Percentiles rank a stretch among this genome's conserved stretches.
Conservation (phyloP, 2,113 vertebrate genomes). For the Pygoscelis antarcticus region DNA sequence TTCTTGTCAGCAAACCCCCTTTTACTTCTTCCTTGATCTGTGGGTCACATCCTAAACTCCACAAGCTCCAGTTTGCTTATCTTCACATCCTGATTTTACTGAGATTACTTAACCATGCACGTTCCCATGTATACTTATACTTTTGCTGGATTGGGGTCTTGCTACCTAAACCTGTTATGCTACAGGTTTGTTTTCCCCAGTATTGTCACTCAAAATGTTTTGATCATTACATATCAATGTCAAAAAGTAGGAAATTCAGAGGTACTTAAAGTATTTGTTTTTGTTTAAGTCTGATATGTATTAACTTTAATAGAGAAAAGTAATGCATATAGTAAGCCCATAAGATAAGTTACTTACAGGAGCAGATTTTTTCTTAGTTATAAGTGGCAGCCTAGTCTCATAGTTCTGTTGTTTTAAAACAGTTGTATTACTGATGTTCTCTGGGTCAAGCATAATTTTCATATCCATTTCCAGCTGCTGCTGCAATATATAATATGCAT, state of each 20-base stretch:
- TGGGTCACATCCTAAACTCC: not conserved
- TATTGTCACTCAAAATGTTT: not conserved
- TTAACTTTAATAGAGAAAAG: not conserved
- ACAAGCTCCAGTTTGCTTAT: not conserved
- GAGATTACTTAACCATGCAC: not conserved
- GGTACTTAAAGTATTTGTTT: not conserved
- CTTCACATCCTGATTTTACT: not conserved
- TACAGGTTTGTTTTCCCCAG: not conserved
- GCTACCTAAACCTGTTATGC: not conserved
- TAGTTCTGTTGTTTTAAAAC: constrained; percentile 61
- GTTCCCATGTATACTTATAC: not conserved
- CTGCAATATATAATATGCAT: constrained; percentile 63
- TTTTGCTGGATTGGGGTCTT: not conserved
- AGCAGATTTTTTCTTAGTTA: constrained; percentile 68
- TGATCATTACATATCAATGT: not conserved
- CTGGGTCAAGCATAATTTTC: constrained; percentile 74
- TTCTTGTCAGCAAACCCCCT: not conserved
- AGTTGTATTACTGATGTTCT: constrained; percentile 68
- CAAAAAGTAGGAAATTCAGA: not conserved
- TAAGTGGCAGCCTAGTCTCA: constrained; percentile 77
- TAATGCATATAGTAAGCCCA: not conserved
- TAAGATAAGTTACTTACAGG: constrained; percentile 76
- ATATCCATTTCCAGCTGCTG: constrained; percentile 73
- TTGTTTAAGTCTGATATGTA: not conserved
- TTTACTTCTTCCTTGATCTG: not conserved